A percentile compares a stretch with the other conserved stretches of the same genome.
phyloP scores from a whole-genome alignment of 1,140 invertebrate species.

The Amyelois transitella region DNA sequence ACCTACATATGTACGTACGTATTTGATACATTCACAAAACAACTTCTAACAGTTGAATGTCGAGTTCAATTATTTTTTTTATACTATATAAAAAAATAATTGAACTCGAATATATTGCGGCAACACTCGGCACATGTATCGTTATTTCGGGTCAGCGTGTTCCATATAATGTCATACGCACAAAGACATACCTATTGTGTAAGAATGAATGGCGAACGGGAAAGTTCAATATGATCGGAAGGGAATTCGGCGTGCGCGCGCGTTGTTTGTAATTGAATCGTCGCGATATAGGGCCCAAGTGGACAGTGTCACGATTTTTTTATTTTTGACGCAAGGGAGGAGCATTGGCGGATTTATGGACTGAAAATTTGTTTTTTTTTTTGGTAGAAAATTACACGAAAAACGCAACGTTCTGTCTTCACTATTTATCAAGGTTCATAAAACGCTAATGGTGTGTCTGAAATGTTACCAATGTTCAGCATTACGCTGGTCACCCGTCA shows the following conservation, averaged over 20 bases:
- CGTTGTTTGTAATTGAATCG: slow-evolving; percentile 37
- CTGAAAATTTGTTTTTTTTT: not conserved
- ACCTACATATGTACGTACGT: too few relatives aligned
- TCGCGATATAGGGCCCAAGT: slow-evolving; percentile 30
- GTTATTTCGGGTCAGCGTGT: too few relatives aligned
- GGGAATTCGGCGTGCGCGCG: slow-evolving; percentile 5
- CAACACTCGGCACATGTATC: too few relatives aligned
- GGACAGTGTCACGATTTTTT: slow-evolving; percentile 13
- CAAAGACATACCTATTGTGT: not conserved
- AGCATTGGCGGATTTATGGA: not conserved
- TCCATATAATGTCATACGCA: not conserved
- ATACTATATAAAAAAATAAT: too few relatives aligned
- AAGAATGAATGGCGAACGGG: not conserved
- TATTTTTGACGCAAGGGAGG: not conserved
- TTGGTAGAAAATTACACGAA: not conserved
- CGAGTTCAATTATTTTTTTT: too few relatives aligned
- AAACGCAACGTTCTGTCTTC: not conserved
- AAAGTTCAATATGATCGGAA: not conserved
- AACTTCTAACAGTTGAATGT: too few relatives aligned
- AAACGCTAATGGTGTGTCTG: too few relatives aligned
- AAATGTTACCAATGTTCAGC: too few relatives aligned
- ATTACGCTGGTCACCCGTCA: too few relatives aligned
- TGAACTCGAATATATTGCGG: too few relatives aligned
- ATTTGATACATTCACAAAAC: too few relatives aligned
- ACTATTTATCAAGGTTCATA: too few relatives aligned